Base-by-base conservation (phyloP, 2,797 vertebrate species). In the Kryptolebias ocellatus region DNA sequence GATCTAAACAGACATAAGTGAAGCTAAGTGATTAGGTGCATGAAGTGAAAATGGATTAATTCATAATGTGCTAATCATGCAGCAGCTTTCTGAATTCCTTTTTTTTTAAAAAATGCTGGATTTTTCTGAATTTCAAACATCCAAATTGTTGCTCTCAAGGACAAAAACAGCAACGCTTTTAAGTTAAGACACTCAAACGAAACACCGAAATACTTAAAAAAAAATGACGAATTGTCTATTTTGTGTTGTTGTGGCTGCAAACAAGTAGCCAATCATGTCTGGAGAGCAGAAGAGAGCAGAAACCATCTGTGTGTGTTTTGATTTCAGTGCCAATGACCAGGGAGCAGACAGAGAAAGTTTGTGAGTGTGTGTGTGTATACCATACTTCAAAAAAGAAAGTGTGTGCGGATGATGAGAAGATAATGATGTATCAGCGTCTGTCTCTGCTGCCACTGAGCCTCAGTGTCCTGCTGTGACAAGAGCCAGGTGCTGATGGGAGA, bases 341-440 rank as follows among this genome's bases (percentile, higher is more conserved):
- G 47, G n/a, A 80, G 62, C 45, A 68, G 55, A 79, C 15, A 10
- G 37, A 53, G 47, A 56, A 42, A 61, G 45, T 55, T 62, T 56
- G 6, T 34, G 34, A 34, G 45, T 52, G 45, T 44, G 28, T 55
- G 50, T 49, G 59, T 27, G 53, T 16, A 10, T 52, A 37, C 28
- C 20, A 34, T 61, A 58, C 65, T 76, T 76, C 47, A 67, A 73
- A 70, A 63, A 39, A 62, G 45, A 50, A 37, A 27, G 57, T 49
- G 55, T 54, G 47, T 16, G 68, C 63, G 45, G 47, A 60, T 71
- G 78, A 70, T 37, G 56, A 72, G 79, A 83, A 86, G 90, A 92
- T 92, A 92, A 93, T 92, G 88, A 92, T 80, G 90, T 83, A 81
- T 87, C 91, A 92, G 83, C 85, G 86, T 90, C 87, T 90, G 80